These are phyloP conservation scores for Leistus spinibarbis DNA, from an alignment of 2,888 invertebrate species.

Conservation along the genomic window DNA sequence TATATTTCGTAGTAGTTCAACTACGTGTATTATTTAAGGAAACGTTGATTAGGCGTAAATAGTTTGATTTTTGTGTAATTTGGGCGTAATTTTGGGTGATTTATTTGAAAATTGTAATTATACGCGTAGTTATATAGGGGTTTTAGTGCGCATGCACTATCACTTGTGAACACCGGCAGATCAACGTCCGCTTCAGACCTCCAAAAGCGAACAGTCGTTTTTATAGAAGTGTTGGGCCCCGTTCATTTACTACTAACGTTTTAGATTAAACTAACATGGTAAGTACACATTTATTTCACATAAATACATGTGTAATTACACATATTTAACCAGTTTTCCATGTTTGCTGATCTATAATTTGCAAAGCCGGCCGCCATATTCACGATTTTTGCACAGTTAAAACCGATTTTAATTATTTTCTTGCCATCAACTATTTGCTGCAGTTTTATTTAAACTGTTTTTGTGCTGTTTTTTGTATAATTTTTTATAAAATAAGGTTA, in stretches of 20 bases:
- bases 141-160: constrained; percentile 50
- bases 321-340: constrained; percentile 7
- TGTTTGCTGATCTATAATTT: constrained; percentile 21
- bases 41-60: neutral
- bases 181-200: constrained; percentile 58
- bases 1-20: neutral
- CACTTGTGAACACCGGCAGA: constrained; percentile 52
- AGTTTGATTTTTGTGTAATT: neutral
- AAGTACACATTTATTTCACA: constrained; percentile 44
- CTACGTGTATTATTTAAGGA: neutral
- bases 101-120: neutral
- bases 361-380: constrained; percentile 51
- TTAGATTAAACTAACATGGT: constrained; percentile 54
- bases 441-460: neutral
- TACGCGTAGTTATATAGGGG: constrained; percentile 42
- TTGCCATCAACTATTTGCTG: constrained; percentile 14
- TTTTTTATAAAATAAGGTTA: neutral
- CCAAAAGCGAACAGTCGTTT: constrained; percentile 52
- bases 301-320: neutral
- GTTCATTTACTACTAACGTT: constrained; percentile 47
- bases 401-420: constrained; percentile 18
- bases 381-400: constrained; percentile 45
- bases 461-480: neutral
- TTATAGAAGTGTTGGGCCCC: constrained; percentile 53
- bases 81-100: neutral